These are phyloP conservation scores for Amiota mariae DNA, from an alignment of 2,888 invertebrate species.

Conservation along the genomic window DNA sequence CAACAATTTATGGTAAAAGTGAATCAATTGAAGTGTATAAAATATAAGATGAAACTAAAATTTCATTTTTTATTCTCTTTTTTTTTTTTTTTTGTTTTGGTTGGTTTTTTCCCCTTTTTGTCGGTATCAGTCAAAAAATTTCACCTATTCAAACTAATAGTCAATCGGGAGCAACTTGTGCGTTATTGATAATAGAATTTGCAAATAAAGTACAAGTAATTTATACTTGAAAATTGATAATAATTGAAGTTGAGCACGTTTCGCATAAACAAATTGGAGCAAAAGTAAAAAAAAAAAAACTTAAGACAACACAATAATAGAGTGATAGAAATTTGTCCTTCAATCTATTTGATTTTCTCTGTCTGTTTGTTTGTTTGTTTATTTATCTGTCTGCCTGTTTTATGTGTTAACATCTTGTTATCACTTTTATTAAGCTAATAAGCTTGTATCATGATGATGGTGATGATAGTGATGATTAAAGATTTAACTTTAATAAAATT, in stretches of 20 bases:
- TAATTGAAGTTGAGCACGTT: too few species aligned
- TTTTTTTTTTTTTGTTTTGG: too few species aligned
- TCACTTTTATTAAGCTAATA: conserved; percentile 12
- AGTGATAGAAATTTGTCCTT: neutral
- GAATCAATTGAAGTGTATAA: too few species aligned
- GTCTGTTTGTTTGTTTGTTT: neutral
- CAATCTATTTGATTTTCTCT: neutral
- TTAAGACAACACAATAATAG: conserved; percentile 44
- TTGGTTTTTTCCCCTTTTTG: too few species aligned
- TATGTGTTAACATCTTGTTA: conserved; percentile 3
- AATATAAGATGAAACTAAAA: too few species aligned
- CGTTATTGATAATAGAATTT: conserved; percentile 51
- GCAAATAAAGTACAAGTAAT: conserved; percentile 61
- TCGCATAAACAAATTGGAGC: conserved; percentile 37
- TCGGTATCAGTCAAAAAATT: conserved; percentile 18
- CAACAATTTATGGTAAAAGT: too few species aligned
- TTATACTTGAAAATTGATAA: conserved; percentile 49
- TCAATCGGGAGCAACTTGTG: conserved; percentile 44
- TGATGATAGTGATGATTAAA: too few species aligned
- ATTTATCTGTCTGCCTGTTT: neutral
- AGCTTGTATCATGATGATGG: neutral
- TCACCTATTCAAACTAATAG: conserved; percentile 37
- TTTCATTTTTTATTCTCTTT: neutral
- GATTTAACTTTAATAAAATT: too few species aligned
- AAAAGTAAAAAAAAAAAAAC: neutral